phyloP scores from a whole-genome alignment of 2,888 invertebrate genomes.

The Geotrupes spiniger region DNA sequence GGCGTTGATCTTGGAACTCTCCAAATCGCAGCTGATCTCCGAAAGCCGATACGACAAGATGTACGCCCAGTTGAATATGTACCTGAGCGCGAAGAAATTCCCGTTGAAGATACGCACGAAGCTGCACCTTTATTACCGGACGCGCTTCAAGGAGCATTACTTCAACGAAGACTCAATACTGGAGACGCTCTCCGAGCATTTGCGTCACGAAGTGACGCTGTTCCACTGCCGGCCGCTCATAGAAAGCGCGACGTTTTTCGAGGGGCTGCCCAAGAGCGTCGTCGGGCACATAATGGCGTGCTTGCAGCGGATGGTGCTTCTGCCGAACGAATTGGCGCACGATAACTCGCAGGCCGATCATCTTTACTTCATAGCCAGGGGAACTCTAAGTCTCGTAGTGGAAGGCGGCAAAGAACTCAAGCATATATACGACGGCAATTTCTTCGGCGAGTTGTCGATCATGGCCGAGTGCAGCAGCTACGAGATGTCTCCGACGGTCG shows the following conservation, averaged over 20 bases:
- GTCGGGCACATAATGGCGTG: constrained; percentile 12
- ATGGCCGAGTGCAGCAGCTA: not conserved
- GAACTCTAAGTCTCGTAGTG: constrained; percentile 5
- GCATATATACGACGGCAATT: constrained; percentile 15
- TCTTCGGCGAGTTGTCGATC: constrained; percentile 12
- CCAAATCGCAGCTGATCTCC: constrained; percentile 7
- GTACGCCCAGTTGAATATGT: constrained; percentile 8
- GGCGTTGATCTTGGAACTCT: constrained; percentile 12
- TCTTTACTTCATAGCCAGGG: constrained; percentile 11
- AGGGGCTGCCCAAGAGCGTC: constrained; percentile 6
- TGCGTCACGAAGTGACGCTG: constrained; percentile 12
- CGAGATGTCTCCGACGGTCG: not conserved
- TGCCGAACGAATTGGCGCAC: constrained; percentile 12
- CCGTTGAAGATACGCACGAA: constrained; percentile 6
- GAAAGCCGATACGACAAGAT: constrained; percentile 14
- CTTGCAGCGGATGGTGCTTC: constrained; percentile 3
- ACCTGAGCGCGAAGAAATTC: constrained; percentile 11
- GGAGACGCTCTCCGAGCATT: constrained; percentile 11
- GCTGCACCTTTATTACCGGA: constrained; percentile 6
- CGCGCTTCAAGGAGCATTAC: constrained; percentile 11
- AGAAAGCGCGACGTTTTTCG: constrained; percentile 12
- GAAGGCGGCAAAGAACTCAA: constrained; percentile 8
- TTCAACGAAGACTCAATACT: constrained; percentile 10
- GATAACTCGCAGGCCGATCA: constrained; percentile 3
- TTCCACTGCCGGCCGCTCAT: constrained; percentile 9